Evolutionary conservation across 2,888 invertebrate species (phyloP).

Genomic region (Busseola fusca): DNA sequence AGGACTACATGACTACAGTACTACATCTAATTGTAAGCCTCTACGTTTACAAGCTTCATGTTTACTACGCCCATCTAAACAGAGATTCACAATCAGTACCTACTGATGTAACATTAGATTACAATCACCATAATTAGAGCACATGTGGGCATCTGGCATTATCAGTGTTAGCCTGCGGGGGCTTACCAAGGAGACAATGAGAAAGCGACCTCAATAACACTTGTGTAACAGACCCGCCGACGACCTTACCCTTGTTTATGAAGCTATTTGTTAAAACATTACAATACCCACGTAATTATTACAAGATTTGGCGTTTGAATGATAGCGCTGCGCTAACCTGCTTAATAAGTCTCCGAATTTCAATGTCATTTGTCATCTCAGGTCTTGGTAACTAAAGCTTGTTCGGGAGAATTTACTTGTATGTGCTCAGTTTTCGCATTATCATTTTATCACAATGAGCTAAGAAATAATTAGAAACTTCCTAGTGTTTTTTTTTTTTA

Average conservation of each 20-base stretch:
- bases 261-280: constrained; percentile 43
- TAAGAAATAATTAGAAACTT: neutral
- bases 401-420: neutral
- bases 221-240: constrained; percentile 60
- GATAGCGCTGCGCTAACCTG: neutral
- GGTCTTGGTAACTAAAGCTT: neutral
- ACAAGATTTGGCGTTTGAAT: constrained; percentile 11
- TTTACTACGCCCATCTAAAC: neutral
- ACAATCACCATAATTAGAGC: constrained; percentile 41
- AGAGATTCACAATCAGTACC: constrained; percentile 10
- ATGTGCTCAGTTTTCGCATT: neutral
- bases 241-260: constrained; percentile 69
- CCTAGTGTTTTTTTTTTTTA: neutral
- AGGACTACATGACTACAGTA: neutral
- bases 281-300: constrained; percentile 32
- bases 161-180: constrained; percentile 46
- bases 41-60: neutral
- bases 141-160: constrained; percentile 45
- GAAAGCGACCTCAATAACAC: constrained; percentile 72
- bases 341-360: neutral
- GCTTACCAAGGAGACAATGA: constrained; percentile 67
- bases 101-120: constrained; percentile 16
- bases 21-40: neutral
- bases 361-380: neutral
- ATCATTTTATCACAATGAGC: neutral